These are phyloP conservation scores for Rapana venosa DNA, from an alignment of 2,888 invertebrate species.

Conservation along the genomic window DNA sequence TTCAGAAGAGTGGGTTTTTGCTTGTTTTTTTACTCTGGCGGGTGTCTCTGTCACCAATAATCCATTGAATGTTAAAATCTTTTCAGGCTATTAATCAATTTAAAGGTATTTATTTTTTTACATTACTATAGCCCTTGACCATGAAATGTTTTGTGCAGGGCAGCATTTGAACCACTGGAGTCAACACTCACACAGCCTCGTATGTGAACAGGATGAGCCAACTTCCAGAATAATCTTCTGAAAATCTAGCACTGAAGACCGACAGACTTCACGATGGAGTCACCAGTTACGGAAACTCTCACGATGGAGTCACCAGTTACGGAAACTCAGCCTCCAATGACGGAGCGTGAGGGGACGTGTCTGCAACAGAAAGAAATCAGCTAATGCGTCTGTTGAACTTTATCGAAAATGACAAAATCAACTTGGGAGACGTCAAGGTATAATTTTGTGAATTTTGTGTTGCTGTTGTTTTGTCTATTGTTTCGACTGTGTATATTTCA, in stretches of 20 bases:
- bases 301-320: conserved; percentile 17
- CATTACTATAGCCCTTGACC: too few species aligned
- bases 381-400: conserved; percentile 49
- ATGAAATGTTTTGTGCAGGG: too few species aligned
- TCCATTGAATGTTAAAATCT: too few species aligned
- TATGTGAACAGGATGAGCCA: background rate
- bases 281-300: background rate
- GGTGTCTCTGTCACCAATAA: too few species aligned
- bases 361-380: conserved; percentile 39
- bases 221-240: too few species aligned
- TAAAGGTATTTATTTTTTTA: too few species aligned
- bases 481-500: background rate
- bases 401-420: conserved; percentile 49
- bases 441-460: background rate
- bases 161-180: too few species aligned
- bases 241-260: background rate
- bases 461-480: background rate
- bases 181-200: background rate
- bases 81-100: too few species aligned
- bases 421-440: conserved; percentile 49
- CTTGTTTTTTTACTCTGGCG: too few species aligned
- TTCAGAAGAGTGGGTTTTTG: too few species aligned
- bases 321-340: conserved; percentile 37
- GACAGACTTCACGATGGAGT: background rate
- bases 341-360: conserved; percentile 34